Percentiles rank a stretch among this genome's conserved stretches.
These are phyloP conservation scores for Nemurella pictetii DNA, from an alignment of 2,888 invertebrate species.

Conservation along the genomic window DNA sequence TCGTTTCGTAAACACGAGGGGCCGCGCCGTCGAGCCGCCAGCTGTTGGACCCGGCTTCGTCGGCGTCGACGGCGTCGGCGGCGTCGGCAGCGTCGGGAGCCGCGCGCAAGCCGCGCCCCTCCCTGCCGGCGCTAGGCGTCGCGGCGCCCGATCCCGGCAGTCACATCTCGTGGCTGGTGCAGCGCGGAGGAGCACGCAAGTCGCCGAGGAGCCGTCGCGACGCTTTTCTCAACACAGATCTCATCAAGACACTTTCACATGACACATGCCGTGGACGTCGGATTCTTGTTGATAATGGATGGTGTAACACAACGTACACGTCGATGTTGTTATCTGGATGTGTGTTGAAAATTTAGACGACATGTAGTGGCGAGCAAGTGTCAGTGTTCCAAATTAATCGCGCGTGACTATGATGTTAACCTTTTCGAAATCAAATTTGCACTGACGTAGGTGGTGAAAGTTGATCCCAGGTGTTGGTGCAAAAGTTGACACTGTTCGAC, in stretches of 20 bases:
- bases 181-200: neutral
- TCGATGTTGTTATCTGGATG: neutral
- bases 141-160: constrained; percentile 15
- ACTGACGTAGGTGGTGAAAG: neutral
- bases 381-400: neutral
- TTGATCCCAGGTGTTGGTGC: neutral
- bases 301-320: neutral
- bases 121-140: constrained; percentile 5
- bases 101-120: neutral
- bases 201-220: neutral
- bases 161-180: neutral
- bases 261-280: neutral
- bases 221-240: neutral
- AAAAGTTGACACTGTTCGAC: neutral
- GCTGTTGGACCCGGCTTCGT: neutral
- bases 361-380: neutral
- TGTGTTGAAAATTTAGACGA: neutral
- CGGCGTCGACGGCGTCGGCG: neutral
- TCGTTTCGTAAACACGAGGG: no score
- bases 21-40: neutral
- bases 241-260: neutral
- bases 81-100: neutral
- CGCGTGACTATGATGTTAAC: neutral
- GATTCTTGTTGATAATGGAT: no score
- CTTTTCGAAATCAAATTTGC: neutral